Conservation (phyloP, 2,113 vertebrate genomes). For the Parus major region DNA sequence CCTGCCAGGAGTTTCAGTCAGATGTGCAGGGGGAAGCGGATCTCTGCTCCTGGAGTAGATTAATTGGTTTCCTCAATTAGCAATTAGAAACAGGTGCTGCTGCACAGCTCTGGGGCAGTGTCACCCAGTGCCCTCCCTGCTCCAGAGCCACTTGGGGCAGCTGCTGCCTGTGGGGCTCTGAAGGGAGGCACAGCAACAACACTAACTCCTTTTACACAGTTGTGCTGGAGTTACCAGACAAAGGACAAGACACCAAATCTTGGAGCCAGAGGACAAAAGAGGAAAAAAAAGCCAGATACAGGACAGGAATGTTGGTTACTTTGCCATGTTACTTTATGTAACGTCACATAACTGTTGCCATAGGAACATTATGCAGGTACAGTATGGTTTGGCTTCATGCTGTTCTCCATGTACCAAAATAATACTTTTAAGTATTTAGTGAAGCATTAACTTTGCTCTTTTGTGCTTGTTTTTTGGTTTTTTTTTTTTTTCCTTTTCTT, state of each 20-base stretch:
- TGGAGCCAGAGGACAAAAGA: neutral
- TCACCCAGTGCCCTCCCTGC: neutral
- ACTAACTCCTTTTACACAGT: accelerated
- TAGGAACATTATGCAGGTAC: constrained; percentile 58
- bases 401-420: neutral
- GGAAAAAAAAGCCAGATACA: constrained; percentile 21
- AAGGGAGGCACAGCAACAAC: neutral
- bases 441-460: neutral
- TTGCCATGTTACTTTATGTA: constrained; percentile 60
- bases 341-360: constrained; percentile 51
- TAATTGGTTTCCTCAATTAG: neutral
- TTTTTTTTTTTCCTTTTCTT: neutral
- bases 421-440: neutral
- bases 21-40: accelerated
- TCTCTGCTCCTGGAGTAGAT: neutral
- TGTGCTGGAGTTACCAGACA: neutral
- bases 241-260: neutral
- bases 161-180: neutral
- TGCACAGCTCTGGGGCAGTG: neutral
- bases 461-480: neutral
- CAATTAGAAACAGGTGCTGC: accelerated
- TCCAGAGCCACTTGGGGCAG: neutral
- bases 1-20: neutral
- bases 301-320: neutral
- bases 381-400: constrained; percentile 3